phyloP scores from a whole-genome alignment of 2,797 vertebrate genomes.

The Botia almorhae region DNA sequence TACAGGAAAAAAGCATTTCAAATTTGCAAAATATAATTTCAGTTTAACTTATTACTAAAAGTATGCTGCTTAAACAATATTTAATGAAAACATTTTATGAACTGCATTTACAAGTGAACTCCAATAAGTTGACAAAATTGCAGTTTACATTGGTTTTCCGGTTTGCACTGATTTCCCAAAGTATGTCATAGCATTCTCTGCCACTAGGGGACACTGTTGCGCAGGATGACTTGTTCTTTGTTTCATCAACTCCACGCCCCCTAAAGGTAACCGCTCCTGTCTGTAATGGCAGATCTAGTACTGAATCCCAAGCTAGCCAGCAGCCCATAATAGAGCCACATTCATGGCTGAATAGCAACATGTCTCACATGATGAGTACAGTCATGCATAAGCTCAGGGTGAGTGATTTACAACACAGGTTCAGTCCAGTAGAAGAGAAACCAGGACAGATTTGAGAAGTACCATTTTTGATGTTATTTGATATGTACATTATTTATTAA shows the following conservation, averaged over 20 bases:
- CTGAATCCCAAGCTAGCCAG: background rate
- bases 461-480: no score
- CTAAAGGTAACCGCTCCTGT: constrained; percentile 22
- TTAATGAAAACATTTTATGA: background rate
- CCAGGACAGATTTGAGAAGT: background rate
- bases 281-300: constrained; percentile 35
- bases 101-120: no score
- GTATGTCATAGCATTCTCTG: constrained; percentile 58
- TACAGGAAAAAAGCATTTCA: background rate
- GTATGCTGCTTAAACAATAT: background rate
- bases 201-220: constrained; percentile 75
- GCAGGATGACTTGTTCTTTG: constrained; percentile 57
- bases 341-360: constrained; percentile 28
- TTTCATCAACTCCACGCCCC: constrained; percentile 22
- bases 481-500: no score
- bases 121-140: constrained; percentile 16
- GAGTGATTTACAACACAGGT: constrained; percentile 28
- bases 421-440: constrained; percentile 6
- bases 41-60: no score
- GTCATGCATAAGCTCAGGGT: constrained; percentile 35
- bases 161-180: constrained; percentile 44
- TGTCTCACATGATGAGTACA: constrained; percentile 24
- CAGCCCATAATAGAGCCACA: constrained; percentile 8
- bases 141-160: constrained; percentile 11
- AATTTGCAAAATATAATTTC: background rate